phyloP scores from a whole-genome alignment of 2,797 vertebrate species.

The Sternotherus odoratus region DNA sequence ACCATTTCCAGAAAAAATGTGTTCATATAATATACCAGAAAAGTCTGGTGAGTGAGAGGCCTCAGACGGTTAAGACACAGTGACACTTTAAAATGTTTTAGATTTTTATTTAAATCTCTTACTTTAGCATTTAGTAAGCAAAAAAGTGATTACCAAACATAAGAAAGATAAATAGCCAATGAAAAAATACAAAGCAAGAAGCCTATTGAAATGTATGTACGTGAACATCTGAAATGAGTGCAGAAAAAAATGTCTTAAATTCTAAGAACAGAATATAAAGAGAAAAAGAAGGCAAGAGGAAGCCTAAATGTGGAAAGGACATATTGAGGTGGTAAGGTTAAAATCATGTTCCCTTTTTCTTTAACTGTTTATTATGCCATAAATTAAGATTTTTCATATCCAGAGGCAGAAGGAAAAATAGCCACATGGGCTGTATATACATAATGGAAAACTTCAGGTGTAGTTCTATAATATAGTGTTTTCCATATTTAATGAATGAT shows the following conservation, averaged over 20 bases:
- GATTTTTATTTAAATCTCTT: slow-evolving; percentile 50
- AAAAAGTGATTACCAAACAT: slow-evolving; percentile 46
- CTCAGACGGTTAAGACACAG: neutral
- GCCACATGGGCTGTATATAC: neutral
- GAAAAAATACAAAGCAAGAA: neutral
- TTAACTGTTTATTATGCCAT: neutral
- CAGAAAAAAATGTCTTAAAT: neutral
- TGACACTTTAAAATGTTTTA: slow-evolving; percentile 23
- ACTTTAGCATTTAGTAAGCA: slow-evolving; percentile 44
- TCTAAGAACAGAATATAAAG: neutral
- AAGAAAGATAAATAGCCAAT: slow-evolving; percentile 34
- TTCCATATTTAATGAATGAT: neutral
- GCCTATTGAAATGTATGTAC: neutral
- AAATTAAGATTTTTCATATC: neutral
- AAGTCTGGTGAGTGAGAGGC: neutral
- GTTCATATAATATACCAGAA: neutral
- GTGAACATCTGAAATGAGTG: neutral
- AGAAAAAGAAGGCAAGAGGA: neutral
- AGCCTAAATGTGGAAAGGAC: neutral
- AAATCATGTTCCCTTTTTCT: neutral
- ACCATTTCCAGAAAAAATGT: neutral
- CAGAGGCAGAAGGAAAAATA: neutral
- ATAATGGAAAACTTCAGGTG: neutral
- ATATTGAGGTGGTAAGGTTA: neutral
- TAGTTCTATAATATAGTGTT: neutral